Conservation (phyloP, 1,140 invertebrate species). For the Diprion similis region DNA sequence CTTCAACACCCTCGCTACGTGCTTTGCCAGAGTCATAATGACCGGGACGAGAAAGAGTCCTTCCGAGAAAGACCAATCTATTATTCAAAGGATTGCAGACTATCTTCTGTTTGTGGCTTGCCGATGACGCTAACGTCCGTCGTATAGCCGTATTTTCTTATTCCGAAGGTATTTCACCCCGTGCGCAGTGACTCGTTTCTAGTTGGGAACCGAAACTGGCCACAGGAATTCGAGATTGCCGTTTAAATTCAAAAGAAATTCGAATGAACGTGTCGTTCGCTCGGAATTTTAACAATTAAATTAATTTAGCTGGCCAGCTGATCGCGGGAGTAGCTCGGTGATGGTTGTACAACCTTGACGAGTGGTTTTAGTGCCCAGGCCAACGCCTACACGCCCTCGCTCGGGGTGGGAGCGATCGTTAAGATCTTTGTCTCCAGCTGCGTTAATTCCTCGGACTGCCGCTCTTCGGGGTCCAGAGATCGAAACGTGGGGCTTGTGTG, state of each 20-base stretch:
- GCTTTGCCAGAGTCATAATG: too few relatives aligned
- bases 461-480: slow-evolving; percentile 34
- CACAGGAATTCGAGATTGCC: neutral
- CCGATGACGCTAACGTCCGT: neutral
- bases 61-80: too few relatives aligned
- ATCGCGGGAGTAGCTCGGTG: neutral
- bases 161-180: neutral
- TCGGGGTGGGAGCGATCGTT: slow-evolving; percentile 34
- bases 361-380: neutral
- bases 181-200: neutral
- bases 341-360: slow-evolving; percentile 5
- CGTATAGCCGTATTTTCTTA: neutral
- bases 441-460: slow-evolving; percentile 10
- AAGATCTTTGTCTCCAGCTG: slow-evolving; percentile 48
- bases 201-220: neutral
- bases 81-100: too few relatives aligned
- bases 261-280: neutral
- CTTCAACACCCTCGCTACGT: too few relatives aligned
- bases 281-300: neutral
- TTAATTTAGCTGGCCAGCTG: neutral
- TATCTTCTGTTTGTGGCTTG: neutral
- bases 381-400: neutral
- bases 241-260: neutral
- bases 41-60: too few relatives aligned
- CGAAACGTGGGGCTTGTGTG: slow-evolving; percentile 43